These are phyloP conservation scores for Sebastes itinus DNA, from an alignment of 2,797 vertebrate species.

Conservation along the genomic window DNA sequence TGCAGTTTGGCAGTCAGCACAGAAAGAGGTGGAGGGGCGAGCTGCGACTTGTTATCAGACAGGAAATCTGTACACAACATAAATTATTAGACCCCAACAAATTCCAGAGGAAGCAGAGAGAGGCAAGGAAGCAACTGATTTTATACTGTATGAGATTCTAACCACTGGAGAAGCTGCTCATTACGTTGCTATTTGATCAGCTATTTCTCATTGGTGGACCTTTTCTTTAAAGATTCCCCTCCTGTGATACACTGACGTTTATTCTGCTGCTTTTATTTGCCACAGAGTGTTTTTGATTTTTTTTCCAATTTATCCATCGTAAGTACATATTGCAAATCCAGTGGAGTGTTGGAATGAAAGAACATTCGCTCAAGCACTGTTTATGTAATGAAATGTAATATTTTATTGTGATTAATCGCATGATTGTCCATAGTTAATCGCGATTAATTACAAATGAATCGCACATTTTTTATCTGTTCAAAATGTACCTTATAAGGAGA, in stretches of 20 bases:
- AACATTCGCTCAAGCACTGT: not conserved
- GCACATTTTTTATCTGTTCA: too few species aligned
- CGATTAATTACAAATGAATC: too few species aligned
- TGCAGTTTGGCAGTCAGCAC: not conserved
- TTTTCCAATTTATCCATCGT: not conserved
- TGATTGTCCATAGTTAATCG: too few species aligned
- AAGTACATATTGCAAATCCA: not conserved
- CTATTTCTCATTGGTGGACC: not conserved
- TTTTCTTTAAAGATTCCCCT: too few species aligned
- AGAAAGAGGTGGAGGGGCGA: not conserved
- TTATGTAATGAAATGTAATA: too few species aligned
- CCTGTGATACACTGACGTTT: not conserved
- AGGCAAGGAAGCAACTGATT: not conserved
- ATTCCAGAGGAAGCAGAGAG: constrained; percentile 8
- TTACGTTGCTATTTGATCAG: not conserved
- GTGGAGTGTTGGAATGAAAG: not conserved
- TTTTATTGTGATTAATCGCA: too few species aligned
- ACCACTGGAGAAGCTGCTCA: not conserved
- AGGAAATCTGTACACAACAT: constrained; percentile 12
- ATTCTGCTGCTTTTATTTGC: not conserved
- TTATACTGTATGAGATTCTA: not conserved
- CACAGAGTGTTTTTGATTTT: not conserved
- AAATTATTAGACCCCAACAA: constrained; percentile 11
- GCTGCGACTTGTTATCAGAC: constrained; percentile 32
- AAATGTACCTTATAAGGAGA: too few species aligned